These are phyloP conservation scores for Colletes gigas DNA, from an alignment of 1,140 invertebrate genomes.

Conservation along the genomic window DNA sequence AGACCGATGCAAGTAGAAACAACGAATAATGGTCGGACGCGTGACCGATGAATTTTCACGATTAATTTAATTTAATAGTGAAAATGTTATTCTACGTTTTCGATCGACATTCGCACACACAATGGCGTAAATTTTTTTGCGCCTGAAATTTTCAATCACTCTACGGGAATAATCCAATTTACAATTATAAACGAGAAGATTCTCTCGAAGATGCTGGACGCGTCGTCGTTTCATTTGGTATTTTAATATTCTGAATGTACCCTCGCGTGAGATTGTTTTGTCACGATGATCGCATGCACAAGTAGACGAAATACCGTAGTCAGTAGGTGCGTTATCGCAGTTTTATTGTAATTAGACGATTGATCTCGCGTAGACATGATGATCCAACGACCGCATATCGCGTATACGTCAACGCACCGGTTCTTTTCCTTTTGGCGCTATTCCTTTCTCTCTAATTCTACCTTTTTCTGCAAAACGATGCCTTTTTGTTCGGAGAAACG, in stretches of 20 bases:
- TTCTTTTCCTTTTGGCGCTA: background rate
- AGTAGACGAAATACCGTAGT: constrained; percentile 17
- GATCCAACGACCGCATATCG: background rate
- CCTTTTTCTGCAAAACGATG: background rate
- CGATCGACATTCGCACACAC: too few species aligned
- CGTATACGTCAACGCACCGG: background rate
- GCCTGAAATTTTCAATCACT: background rate
- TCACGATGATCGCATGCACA: constrained; percentile 27
- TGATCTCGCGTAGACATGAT: background rate
- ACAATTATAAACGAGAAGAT: too few species aligned
- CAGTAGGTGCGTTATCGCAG: background rate
- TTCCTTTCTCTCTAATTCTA: constrained; percentile 15
- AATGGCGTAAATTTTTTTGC: too few species aligned
- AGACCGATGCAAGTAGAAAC: too few species aligned
- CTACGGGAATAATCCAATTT: too few species aligned
- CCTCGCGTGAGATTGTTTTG: constrained; percentile 24
- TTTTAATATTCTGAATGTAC: constrained; percentile 19
- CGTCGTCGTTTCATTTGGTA: background rate
- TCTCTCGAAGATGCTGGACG: background rate
- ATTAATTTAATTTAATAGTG: too few species aligned
- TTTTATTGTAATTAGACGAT: background rate
- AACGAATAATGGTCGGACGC: too few species aligned
- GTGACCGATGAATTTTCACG: too few species aligned
- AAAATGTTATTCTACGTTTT: too few species aligned
- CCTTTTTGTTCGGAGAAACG: background rate